Evolutionary conservation across 2,797 vertebrate genomes (phyloP).

Genomic region (Ctenochaetus hawaiiensis): DNA sequence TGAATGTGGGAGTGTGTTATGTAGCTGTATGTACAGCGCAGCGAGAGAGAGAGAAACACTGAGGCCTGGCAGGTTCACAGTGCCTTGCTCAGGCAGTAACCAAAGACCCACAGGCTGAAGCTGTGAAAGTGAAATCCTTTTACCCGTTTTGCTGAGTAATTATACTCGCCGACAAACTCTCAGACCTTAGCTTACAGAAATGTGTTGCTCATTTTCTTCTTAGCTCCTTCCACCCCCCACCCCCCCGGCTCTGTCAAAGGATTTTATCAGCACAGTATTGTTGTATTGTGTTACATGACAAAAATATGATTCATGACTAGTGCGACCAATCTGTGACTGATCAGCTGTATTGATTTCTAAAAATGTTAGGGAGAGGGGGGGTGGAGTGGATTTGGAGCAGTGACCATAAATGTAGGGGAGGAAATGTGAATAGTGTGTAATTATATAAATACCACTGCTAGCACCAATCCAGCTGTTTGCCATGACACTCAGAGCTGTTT

Average conservation of each 20-base stretch:
- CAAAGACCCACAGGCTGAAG: conserved; percentile 37
- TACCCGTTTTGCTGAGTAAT: conserved; percentile 57
- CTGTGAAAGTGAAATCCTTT: conserved; percentile 40
- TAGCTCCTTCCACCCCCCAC: not conserved
- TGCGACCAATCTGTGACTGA: conserved; percentile 21
- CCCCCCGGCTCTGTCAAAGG: not conserved
- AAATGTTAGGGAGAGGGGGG: not conserved
- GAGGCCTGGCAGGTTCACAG: conserved; percentile 17
- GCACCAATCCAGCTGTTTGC: not conserved
- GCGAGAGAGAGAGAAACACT: conserved; percentile 4
- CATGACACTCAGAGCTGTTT: not conserved
- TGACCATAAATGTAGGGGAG: not conserved
- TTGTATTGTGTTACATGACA: conserved; percentile 49
- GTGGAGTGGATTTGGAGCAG: not conserved
- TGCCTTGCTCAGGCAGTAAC: conserved; percentile 36
- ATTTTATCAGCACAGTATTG: conserved; percentile 12
- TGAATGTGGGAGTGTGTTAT: conserved; percentile 48
- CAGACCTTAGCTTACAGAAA: conserved; percentile 48
- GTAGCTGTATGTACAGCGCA: conserved; percentile 14
- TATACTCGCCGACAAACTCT: conserved; percentile 57
- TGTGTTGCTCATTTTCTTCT: conserved; percentile 51
- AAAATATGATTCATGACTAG: conserved; percentile 39
- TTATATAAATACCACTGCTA: not conserved
- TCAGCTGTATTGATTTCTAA: conserved; percentile 22
- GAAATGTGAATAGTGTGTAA: not conserved